Evolutionary conservation across 2,888 invertebrate species (phyloP).

Genomic region (Aleiodes alternator): DNA sequence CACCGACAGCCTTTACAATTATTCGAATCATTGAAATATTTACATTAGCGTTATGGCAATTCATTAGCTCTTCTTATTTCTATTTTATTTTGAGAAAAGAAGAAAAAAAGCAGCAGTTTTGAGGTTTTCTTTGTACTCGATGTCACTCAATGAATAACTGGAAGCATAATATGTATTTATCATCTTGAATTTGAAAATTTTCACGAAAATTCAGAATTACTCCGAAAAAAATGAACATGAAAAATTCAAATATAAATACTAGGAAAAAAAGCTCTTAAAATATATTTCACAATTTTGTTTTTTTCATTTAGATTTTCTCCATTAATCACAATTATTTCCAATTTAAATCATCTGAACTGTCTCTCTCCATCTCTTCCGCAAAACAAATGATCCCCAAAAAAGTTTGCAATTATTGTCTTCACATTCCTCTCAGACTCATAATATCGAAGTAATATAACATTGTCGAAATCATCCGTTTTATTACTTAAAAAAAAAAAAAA

Average conservation of each 20-base stretch:
- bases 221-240: background rate
- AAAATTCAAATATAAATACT: background rate
- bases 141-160: constrained; percentile 57
- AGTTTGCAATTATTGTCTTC: constrained; percentile 26
- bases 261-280: constrained; percentile 16
- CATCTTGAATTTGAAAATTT: constrained; percentile 15
- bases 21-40: constrained; percentile 15
- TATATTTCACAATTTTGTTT: background rate
- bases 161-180: constrained; percentile 55
- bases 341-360: background rate
- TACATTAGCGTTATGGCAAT: constrained; percentile 4
- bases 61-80: background rate
- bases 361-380: constrained; percentile 35
- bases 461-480: constrained; percentile 17
- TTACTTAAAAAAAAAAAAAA: background rate
- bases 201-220: background rate
- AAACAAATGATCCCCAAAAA: constrained; percentile 20
- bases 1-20: constrained; percentile 20
- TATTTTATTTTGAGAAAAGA: constrained; percentile 28
- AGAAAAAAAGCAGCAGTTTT: constrained; percentile 40
- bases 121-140: constrained; percentile 55
- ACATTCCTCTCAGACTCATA: constrained; percentile 24
- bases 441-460: constrained; percentile 2
- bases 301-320: background rate
- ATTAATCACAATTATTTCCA: constrained; percentile 10